Conservation (phyloP, 1,140 invertebrate genomes). For the Oscheius sp. region DNA sequence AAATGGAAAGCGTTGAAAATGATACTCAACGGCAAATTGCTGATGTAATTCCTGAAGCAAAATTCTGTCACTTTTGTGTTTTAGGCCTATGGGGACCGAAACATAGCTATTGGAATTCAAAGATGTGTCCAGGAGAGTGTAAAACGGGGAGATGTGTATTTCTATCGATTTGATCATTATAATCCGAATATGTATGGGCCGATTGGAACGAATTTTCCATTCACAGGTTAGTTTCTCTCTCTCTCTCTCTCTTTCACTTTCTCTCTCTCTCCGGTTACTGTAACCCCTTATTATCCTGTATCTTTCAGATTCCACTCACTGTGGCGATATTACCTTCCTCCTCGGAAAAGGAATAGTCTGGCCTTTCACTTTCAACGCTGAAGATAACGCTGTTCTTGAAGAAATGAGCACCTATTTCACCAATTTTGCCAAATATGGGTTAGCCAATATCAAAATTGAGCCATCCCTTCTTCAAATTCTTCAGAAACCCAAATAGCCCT, state of each 20-base stretch:
- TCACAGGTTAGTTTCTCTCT: constrained; percentile 13
- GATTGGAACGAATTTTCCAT: not conserved
- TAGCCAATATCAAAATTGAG: not conserved
- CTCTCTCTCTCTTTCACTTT: too few relatives aligned
- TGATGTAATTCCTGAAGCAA: too few relatives aligned
- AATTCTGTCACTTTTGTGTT: too few relatives aligned
- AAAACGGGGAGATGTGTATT: not conserved
- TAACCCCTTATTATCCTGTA: constrained; percentile 13
- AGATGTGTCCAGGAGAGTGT: not conserved
- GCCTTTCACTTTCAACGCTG: constrained; percentile 8
- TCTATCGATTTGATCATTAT: not conserved
- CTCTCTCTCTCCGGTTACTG: too few relatives aligned
- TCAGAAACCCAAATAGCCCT: not conserved
- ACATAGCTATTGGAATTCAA: too few relatives aligned
- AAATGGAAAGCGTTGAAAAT: too few relatives aligned
- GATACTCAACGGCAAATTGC: too few relatives aligned
- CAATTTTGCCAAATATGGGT: constrained; percentile 33
- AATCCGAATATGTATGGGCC: not conserved
- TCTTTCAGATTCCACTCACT: not conserved
- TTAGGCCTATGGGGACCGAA: too few relatives aligned
- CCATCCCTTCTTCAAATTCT: too few relatives aligned
- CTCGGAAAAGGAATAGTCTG: constrained; percentile 6
- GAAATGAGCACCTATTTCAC: constrained; percentile 23
- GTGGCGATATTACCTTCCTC: constrained; percentile 9
- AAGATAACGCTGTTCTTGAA: constrained; percentile 10